Evolutionary conservation across 2,113 vertebrate genomes (phyloP), one percentile per base, ranked within the genome.

Genomic region (Pandion haliaetus): DNA sequence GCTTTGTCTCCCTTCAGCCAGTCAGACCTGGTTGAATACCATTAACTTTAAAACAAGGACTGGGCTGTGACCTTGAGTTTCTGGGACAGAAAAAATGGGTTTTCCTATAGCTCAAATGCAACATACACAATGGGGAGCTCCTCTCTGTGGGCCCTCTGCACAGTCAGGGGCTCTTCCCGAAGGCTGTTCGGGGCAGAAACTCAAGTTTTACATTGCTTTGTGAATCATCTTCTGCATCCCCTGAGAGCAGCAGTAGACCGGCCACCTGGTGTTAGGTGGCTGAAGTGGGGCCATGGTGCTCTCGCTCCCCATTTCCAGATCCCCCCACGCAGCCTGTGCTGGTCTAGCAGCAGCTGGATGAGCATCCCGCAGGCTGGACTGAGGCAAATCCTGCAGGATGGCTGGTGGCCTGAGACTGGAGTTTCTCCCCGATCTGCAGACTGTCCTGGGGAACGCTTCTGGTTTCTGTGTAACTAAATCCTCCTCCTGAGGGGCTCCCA

Each of bases 401-500:
- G 52, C 58, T 54, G 24, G 23, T 66, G 45, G 66, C 58, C 54
- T 16, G 15, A 6, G 61, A 26, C 10, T 31, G 42, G 61, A 8
- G 8, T 12, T 12, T n/a, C 24, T 55, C 31, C 26, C n/a, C 1
- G 1, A 4, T 36, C 83, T 5, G 7, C 65, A 38, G 59, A 1
- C 24, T 44, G 25, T 21, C 59, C 74, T 28, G 15, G 32, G 55
- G 44, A 82, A 5, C 0, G 0, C 31, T 54, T 20, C 52, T 73
- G 74, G 38, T 82, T 66, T 69, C 79, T 36, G 21, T 16, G 21
- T 9, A 34, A 36, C 17, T 9, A 17, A 77, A 18, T 40, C 65
- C 45, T 19, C 15, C 1, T 8, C 82, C 77, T 0, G 0, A 66
- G 55, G 10, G 54, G 72, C 55, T 86, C 10, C 24, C 1, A 1